Conservation (phyloP, 2,113 vertebrate genomes). For the Atrichornis clamosus region DNA sequence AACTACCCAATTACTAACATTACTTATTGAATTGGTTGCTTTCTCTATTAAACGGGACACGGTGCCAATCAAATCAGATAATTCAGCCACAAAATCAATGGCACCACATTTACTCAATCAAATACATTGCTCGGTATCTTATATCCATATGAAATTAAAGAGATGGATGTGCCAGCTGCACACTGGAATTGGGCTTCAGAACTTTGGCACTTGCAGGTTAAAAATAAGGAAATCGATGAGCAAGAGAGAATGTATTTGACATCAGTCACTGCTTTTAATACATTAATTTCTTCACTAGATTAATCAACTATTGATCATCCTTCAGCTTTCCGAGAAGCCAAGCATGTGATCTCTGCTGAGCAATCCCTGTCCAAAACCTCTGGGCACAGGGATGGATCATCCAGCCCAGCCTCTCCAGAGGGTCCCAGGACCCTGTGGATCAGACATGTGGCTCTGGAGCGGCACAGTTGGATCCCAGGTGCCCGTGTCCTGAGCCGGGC, state of each 20-base stretch:
- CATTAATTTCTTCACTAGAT: slow-evolving; percentile 71
- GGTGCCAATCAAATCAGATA: slow-evolving; percentile 68
- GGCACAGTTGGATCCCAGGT: fast-evolving
- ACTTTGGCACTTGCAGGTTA: slow-evolving; percentile 40
- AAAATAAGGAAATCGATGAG: slow-evolving; percentile 60
- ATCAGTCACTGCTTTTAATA: slow-evolving; percentile 68
- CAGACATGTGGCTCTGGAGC: fast-evolving
- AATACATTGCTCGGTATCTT: slow-evolving; percentile 62
- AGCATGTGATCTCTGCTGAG: not conserved
- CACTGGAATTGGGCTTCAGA: not conserved
- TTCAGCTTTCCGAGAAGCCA: slow-evolving; percentile 51
- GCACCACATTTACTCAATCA: slow-evolving; percentile 63
- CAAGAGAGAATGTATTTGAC: slow-evolving; percentile 65
- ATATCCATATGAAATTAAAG: slow-evolving; percentile 66
- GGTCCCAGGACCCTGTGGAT: fast-evolving
- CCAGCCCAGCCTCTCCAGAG: not conserved
- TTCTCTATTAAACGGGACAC: slow-evolving; percentile 54
- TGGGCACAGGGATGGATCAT: not conserved
- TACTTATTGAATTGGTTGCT: slow-evolving; percentile 51
- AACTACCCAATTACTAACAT: slow-evolving; percentile 55
- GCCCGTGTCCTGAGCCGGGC: not conserved
- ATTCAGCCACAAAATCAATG: slow-evolving; percentile 66
- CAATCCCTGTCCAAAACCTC: not conserved
- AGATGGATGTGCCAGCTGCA: slow-evolving; percentile 57
- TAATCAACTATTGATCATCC: slow-evolving; percentile 69